Percentiles rank a stretch among this genome's conserved stretches.
These are phyloP conservation scores for Caenorhabditis brenneri DNA, from an alignment of 1,140 invertebrate species.

Conservation along the genomic window DNA sequence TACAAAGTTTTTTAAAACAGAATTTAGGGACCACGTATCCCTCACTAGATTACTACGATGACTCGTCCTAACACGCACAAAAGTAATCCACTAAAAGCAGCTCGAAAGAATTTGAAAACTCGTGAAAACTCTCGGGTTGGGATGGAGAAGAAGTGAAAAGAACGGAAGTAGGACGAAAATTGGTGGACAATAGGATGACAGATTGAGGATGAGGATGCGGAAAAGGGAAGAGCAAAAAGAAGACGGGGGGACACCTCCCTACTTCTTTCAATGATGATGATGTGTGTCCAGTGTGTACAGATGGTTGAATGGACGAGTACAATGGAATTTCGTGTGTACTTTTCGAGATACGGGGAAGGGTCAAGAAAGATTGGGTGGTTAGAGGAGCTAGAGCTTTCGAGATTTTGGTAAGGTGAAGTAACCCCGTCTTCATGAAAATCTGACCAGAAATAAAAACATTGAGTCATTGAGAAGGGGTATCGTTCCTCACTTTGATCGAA, in stretches of 20 bases:
- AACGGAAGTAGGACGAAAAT: conserved; percentile 4
- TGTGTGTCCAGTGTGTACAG: neutral
- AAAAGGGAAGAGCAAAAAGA: neutral
- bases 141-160: neutral
- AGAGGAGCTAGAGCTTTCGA: too few species aligned
- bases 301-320: neutral
- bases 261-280: neutral
- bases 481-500: too few species aligned
- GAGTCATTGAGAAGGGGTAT: neutral
- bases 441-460: neutral
- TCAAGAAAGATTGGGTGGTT: too few species aligned
- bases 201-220: neutral
- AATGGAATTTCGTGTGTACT: neutral
- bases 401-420: too few species aligned
- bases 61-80: too few species aligned
- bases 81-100: too few species aligned
- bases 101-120: too few species aligned
- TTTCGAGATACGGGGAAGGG: too few species aligned
- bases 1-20: too few species aligned
- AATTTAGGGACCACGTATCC: too few species aligned
- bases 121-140: neutral
- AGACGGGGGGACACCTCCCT: neutral
- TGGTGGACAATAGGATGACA: conserved; percentile 18
- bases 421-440: too few species aligned
- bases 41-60: too few species aligned